phyloP scores from a whole-genome alignment of 2,888 invertebrate species.

The Crocallis elinguaria region DNA sequence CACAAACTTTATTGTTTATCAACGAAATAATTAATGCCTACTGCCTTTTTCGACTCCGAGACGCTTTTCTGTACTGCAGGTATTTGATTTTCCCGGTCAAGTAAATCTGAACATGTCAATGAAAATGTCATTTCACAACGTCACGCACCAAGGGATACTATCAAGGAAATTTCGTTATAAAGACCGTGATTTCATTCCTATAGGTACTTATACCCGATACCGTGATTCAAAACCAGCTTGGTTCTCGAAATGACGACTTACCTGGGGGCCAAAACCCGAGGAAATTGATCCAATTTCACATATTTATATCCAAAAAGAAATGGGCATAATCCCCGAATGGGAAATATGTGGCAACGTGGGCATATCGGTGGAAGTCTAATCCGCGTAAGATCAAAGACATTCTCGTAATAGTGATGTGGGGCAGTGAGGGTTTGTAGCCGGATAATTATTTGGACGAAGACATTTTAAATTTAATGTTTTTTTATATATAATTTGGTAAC shows the following conservation, averaged over 20 bases:
- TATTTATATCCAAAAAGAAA: conserved; percentile 24
- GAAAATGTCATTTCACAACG: too few relatives aligned
- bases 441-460: neutral
- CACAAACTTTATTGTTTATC: too few relatives aligned
- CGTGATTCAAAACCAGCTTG: conserved; percentile 1
- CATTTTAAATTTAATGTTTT: neutral
- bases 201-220: neutral
- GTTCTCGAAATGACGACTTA: conserved; percentile 7
- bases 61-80: too few relatives aligned
- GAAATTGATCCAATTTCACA: conserved; percentile 21
- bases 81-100: too few relatives aligned
- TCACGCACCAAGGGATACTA: neutral
- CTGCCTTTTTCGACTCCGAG: too few relatives aligned
- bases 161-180: neutral
- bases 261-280: conserved; percentile 1
- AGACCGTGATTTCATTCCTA: neutral
- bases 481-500: too few relatives aligned
- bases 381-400: conserved; percentile 31
- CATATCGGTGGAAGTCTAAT: conserved; percentile 26
- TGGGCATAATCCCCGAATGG: conserved; percentile 15
- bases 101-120: too few relatives aligned
- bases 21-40: too few relatives aligned
- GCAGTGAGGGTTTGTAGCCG: neutral
- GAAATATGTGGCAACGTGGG: conserved; percentile 17
- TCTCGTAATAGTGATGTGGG: neutral